phyloP scores from a whole-genome alignment of 2,888 invertebrate genomes.

The Scaptomyza polygonia region DNA sequence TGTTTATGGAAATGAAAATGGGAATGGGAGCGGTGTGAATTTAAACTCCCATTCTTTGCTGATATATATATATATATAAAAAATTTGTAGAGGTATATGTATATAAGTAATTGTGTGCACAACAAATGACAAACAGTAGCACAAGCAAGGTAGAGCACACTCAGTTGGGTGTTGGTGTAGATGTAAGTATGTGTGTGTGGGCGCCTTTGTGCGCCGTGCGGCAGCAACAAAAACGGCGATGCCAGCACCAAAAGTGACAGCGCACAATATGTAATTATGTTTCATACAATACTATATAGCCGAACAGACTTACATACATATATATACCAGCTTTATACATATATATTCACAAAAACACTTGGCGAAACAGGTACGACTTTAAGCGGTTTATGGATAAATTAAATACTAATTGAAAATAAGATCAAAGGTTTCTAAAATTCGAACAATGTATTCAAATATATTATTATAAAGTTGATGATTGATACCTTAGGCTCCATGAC shows the following conservation, averaged over 20 bases:
- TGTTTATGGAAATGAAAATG: slow-evolving; percentile 22
- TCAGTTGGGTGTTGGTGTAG: slow-evolving; percentile 33
- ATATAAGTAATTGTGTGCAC: slow-evolving; percentile 26
- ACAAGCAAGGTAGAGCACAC: slow-evolving; percentile 24
- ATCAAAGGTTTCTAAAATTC: no score
- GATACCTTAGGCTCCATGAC: no score
- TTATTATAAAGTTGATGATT: no score
- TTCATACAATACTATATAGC: slow-evolving; percentile 47
- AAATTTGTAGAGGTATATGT: slow-evolving; percentile 5
- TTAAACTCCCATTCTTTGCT: slow-evolving; percentile 36
- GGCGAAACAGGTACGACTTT: background rate
- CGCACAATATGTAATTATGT: slow-evolving; percentile 81
- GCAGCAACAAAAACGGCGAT: slow-evolving; percentile 37
- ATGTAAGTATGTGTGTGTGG: slow-evolving; percentile 7
- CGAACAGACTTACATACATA: slow-evolving; percentile 11
- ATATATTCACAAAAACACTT: background rate
- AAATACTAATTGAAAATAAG: no score
- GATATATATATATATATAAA: background rate
- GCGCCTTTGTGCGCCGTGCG: slow-evolving; percentile 57
- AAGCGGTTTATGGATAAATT: no score
- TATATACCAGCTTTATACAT: slow-evolving; percentile 9
- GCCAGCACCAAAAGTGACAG: slow-evolving; percentile 78
- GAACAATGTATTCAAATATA: no score
- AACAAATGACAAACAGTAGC: slow-evolving; percentile 64
- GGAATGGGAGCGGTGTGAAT: slow-evolving; percentile 15